Evolutionary conservation across 64 coral and sea anemone species (phyloP), one percentile per base, ranked within the genome.

Genomic region (Acropora tenuis): DNA sequence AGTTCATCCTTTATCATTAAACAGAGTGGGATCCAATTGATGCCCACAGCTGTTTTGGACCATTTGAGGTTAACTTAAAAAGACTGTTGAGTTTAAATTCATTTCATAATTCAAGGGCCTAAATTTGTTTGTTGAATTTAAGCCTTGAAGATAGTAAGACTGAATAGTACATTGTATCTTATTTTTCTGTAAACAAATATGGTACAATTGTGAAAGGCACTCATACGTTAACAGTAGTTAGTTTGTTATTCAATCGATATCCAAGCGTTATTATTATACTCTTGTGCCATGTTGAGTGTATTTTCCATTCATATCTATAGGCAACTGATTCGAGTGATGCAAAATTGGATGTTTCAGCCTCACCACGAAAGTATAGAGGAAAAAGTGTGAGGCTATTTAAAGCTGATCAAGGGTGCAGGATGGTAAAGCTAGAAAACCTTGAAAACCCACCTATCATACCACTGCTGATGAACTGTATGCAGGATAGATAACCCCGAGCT

Each of bases 401-500:
- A 86, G 83, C 43, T 63, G 9, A 63, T 77, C 19, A 75, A 42
- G 73, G 73, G 1, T 63, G 59, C 59, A 69, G 58, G 41, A 69
- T 89, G 88, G 88, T 89, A 79, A 68, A 11, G n/a, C 59, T 89
- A 19, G 88, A 89, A 69, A 89, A 60, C 48, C 76, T 89, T 63
- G 75, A 89, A 89, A 80, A 68, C 45, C 88, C 52, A 43, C 79
- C 79, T 69, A 89, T 89, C 16, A 89, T 89, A 89, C 75, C 75
- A 8, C 71, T 89, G 47, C 76, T 89, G 49, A 79, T 89, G 57
- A 89, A 89, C 76, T 80, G 75, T 89, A n/a, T n/a, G n/a, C n/a
- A 77, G 76, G 74, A 89, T 79, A 53, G 76, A 89, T 89, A 89
- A 89, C 59, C 88, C 88, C 74, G 76, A 89, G 59, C 80, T 89